Evolutionary conservation across 1,140 invertebrate genomes (phyloP).

Genomic region (Tetramorium simillimum): DNA sequence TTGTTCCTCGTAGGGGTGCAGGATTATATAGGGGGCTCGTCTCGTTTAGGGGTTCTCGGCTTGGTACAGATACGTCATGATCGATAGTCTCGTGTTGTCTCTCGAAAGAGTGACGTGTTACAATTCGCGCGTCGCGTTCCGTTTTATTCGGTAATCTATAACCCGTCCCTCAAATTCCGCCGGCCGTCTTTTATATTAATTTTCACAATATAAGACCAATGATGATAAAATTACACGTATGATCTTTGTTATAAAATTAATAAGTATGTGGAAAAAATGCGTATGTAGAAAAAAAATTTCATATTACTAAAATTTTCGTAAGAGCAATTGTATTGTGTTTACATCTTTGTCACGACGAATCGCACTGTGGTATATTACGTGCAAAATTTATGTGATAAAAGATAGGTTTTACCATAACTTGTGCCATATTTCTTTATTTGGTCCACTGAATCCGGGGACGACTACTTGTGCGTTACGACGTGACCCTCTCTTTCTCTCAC

Average conservation of each 20-base stretch:
- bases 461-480: conserved; percentile 64
- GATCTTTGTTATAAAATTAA: neutral
- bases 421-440: conserved; percentile 17
- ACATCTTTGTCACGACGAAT: neutral
- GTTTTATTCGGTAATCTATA: conserved; percentile 20
- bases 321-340: neutral
- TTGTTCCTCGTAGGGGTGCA: conserved; percentile 79
- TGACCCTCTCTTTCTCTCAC: conserved; percentile 37
- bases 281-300: neutral
- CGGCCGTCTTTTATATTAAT: neutral
- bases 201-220: neutral
- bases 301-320: neutral
- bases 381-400: neutral
- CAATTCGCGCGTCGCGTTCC: conserved; percentile 38
- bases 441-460: conserved; percentile 20
- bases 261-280: neutral
- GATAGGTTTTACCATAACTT: neutral
- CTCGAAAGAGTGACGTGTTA: conserved; percentile 74
- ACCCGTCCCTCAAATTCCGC: conserved; percentile 30
- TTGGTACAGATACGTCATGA: conserved; percentile 79
- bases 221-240: neutral
- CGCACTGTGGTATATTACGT: no score
- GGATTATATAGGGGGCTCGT: conserved; percentile 77
- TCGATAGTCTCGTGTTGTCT: conserved; percentile 79
- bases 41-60: conserved; percentile 74